These are phyloP conservation scores for Oxygymnocypris stewartii DNA, from an alignment of 2,113 vertebrate genomes.

Conservation along the genomic window DNA sequence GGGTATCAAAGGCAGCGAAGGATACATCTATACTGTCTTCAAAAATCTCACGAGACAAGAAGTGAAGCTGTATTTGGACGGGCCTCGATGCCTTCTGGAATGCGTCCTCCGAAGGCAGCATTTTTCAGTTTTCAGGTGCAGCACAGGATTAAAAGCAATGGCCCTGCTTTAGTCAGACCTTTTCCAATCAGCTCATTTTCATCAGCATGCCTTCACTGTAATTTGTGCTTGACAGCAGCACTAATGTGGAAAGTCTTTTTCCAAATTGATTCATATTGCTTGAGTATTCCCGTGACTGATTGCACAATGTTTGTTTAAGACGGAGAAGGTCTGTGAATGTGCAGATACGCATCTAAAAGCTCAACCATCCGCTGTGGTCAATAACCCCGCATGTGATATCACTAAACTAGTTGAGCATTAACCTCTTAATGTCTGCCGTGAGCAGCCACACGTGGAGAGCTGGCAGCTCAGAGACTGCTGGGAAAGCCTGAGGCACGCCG, in stretches of 20 bases:
- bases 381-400: slow-evolving; percentile 76
- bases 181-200: slow-evolving; percentile 13
- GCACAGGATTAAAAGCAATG: no score
- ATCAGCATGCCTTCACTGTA: neutral
- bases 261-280: slow-evolving; percentile 49
- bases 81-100: no score
- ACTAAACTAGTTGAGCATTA: slow-evolving; percentile 81
- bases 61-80: no score
- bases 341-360: slow-evolving; percentile 73
- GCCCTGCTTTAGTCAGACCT: neutral
- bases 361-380: slow-evolving; percentile 69
- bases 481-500: slow-evolving; percentile 73
- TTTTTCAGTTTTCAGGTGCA: no score
- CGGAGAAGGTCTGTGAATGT: slow-evolving; percentile 60
- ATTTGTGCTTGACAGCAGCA: slow-evolving; percentile 36
- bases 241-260: slow-evolving; percentile 57
- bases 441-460: slow-evolving; percentile 68
- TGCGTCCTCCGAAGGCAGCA: no score
- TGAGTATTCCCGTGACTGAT: slow-evolving; percentile 59
- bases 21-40: no score
- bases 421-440: slow-evolving; percentile 75
- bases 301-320: slow-evolving; percentile 74
- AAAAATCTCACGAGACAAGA: no score
- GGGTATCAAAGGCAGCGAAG: no score
- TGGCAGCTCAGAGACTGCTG: slow-evolving; percentile 66